Evolutionary conservation across 2,113 vertebrate genomes (phyloP), one percentile per base, ranked within the genome.

Genomic region (Rhagologus leucostigma): DNA sequence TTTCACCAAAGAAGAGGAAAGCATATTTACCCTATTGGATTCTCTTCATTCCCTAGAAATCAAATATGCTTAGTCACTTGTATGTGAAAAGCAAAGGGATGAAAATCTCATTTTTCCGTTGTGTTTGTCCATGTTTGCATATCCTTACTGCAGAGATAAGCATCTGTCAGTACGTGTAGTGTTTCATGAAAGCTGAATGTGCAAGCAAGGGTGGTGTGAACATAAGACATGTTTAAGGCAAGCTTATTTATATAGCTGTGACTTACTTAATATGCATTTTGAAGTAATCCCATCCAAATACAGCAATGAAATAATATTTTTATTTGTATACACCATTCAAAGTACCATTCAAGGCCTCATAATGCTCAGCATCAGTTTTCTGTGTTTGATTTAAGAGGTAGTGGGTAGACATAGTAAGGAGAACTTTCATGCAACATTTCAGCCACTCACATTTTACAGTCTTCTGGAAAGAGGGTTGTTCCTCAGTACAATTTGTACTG

Each of bases 341-440:
- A 68, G 21, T 57, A 53, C 26, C 9, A 44, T 80, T 69, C 46
- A 78, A 5, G 1, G 7, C 26, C 6, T 88, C 10, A 16, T 53
- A 62, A 53, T 37, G 19, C 53, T 90, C 24, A 65, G 11, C 65
- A 60, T 22, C 16, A n/a, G 3, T 92, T 55, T 79, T 64, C 44
- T 90, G 17, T 64, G 24, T 82, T 74, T 84, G 27, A 55, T 91
- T 78, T 86, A 30, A 60, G 55, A 69, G 50, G 6, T 59, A 3
- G 2, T 6, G 3, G 5, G 1, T 65, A 46, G 26, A 41, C 8
- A 46, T 5, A 35, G 29, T 62, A 62, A 79, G 0, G 8, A 67
- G 20, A 67, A 29, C 21, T 67, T 83, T 21, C 10, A 3, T 82
- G 59, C 20, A 83, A 19, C 83, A 64, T 75, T 32, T 68, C 39